Evolutionary conservation across 2,888 invertebrate species (phyloP), one percentile per base, ranked within the genome.

Genomic region (Ryuthela nishihirai): DNA sequence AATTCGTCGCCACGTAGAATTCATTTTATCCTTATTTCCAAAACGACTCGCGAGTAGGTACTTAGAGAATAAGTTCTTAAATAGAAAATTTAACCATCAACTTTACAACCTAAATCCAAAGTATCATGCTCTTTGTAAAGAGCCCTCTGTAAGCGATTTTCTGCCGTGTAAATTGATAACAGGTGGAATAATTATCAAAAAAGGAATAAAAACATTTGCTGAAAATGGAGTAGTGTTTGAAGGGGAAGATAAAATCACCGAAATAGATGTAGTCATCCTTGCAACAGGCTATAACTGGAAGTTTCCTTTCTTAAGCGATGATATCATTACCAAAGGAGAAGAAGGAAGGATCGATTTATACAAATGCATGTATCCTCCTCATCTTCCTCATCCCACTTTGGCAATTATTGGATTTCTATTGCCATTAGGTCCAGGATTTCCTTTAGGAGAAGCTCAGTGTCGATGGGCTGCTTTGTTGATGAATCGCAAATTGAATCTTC

Each of bases 391-490:
- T 43, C 69, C 72, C 23, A 76, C 76, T 0, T 65, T 78, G 18
- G 76, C 74, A 25, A 69, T 77, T 17, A 72, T 78, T 46, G 77
- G 76, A 5, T 72, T 72, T 42, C 65, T 75, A 20, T 74, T 77
- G 67, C 77, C 77, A 0, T 64, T 72, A 18, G 78, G 78, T 5
- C 73, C 77, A 4, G 70, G 78, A 17, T 74, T 75, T 70, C 77
- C 78, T 0, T 72, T 77, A 1, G 69, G 74, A 4, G 78, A 78
- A 64, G 65, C 77, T 64, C 78, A 78, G 64, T 72, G 74, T 34
- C 69, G 78, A n/a, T 70, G 76, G 64, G 76, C 74, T 32, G 69
- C 70, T 0, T 67, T 69, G 34, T 69, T 76, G 69, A 72, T 49
- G 72, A 72, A n/a, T 58, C 66, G 2, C 46, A 66, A n/a, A 39